Evolutionary conservation across 2,888 invertebrate species (phyloP), one percentile per base, ranked within the genome.

Genomic region (Drosophila tripunctata): DNA sequence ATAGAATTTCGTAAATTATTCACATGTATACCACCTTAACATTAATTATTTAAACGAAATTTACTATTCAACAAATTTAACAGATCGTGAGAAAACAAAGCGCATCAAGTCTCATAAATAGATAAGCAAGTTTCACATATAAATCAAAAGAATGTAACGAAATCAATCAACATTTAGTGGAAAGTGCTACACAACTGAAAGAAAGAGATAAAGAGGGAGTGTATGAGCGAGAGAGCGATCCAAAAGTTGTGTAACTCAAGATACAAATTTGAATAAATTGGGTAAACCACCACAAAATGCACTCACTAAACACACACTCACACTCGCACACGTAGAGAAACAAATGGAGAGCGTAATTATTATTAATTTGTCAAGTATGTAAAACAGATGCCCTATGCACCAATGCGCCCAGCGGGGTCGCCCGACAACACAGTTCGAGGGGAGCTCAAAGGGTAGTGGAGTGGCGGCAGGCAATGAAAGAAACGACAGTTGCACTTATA

Each of bases 301-400:
- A 57, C 38, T 50, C 43, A 55, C 40, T 50, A 55, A 21, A 15
- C 24, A 35, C 47, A 43, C 40, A 40, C 35, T 43, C 47, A 27
- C 48, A 12, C 22, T 36, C 47, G 30, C 41, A 47, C 30, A 38
- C 45, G 48, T 43, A 31, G 44, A 12, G 17, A 40, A 38, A 30
- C 43, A 57, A 64, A 79, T 58, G 64, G 22, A 67, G 54, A 70
- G 71, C 58, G 80, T 83, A 86, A 86, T 86, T 80, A 80, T 86
- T 86, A 86, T 83, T 78, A 86, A 86, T 83, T 83, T 83, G 83
- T 86, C 86, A 83, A 86, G 86, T 80, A 83, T 86, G 77, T 80
- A 83, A 86, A 86, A 80, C 81, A 86, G 86, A 86, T 82, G 82
- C 80, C 75, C 78, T 54, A 19, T 64, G 72, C 66, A 58, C 62